phyloP scores from a whole-genome alignment of 2,113 vertebrate species.

The cattle (Bos taurus) region ARS-UCD2.0 NC_037337.1:59897001-59897500 shows the following conservation, averaged over 20 bases:
- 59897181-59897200: background rate
- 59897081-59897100: background rate
- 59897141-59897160: background rate
- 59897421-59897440: background rate
- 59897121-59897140: background rate
- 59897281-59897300: background rate
- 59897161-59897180: background rate
- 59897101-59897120: background rate
- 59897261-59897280: background rate
- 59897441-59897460: background rate
- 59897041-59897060: background rate
- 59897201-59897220: background rate
- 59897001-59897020: background rate
- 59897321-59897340: background rate
- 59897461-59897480: background rate
- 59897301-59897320: background rate
- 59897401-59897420: background rate
- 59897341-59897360: background rate
- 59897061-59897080: background rate
- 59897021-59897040: background rate
- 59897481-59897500: background rate
- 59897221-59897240: background rate
- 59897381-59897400: background rate
- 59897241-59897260: background rate
- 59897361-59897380: background rate